Evolutionary conservation across 1,140 invertebrate species (phyloP).

Genomic region (Dinoponera quadriceps): DNA sequence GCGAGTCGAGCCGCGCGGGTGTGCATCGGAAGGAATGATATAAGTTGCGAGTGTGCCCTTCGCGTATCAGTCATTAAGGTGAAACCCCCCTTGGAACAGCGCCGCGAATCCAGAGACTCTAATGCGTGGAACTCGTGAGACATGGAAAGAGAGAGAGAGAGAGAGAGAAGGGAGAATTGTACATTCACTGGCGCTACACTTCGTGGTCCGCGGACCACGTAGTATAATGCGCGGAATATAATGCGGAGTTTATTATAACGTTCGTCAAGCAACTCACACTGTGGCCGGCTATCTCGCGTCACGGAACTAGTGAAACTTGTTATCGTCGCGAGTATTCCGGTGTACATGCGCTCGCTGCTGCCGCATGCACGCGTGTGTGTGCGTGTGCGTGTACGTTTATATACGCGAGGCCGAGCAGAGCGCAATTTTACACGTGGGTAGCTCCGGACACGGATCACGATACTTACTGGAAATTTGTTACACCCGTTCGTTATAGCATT

Average conservation of each 20-base stretch:
- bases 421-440: conserved; percentile 62
- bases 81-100: neutral
- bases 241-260: conserved; percentile 81
- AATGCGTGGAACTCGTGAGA: neutral
- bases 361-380: too few species aligned
- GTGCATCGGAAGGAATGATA: neutral
- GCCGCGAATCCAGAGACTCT: neutral
- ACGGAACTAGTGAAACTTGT: conserved; percentile 62
- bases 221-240: conserved; percentile 73
- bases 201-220: conserved; percentile 13
- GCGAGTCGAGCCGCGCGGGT: too few species aligned
- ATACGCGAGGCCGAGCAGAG: conserved; percentile 36
- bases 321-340: conserved; percentile 58
- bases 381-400: neutral
- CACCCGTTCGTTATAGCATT: conserved; percentile 49
- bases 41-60: neutral
- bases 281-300: conserved; percentile 66
- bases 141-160: neutral
- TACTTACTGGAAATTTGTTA: conserved; percentile 62
- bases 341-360: conserved; percentile 10
- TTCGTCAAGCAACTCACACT: conserved; percentile 35
- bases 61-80: neutral
- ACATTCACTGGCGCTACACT: neutral
- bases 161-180: neutral
- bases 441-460: conserved; percentile 21